Evolutionary conservation across 1,140 invertebrate species (phyloP).

Genomic region (Cydia amplana): DNA sequence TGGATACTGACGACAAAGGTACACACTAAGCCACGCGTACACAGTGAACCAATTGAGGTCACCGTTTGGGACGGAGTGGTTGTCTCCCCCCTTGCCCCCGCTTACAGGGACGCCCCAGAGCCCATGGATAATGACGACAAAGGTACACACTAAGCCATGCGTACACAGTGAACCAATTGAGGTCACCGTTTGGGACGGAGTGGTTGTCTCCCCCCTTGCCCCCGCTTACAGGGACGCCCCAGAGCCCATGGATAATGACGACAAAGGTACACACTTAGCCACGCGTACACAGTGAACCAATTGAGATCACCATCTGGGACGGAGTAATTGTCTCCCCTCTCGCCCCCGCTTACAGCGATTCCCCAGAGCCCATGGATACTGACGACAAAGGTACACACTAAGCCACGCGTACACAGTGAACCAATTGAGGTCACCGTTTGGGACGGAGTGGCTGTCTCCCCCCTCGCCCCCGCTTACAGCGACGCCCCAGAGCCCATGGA

Average conservation of each 20-base stretch:
- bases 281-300: slow-evolving; percentile 68
- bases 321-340: slow-evolving; percentile 95
- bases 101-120: slow-evolving; percentile 85
- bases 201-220: slow-evolving; percentile 94
- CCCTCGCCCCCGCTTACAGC: slow-evolving; percentile 95
- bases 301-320: slow-evolving; percentile 94
- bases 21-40: background rate
- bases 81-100: slow-evolving; percentile 93
- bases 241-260: slow-evolving; percentile 71
- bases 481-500: slow-evolving; percentile 69
- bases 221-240: slow-evolving; percentile 89
- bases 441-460: slow-evolving; percentile 96
- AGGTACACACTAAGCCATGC: slow-evolving; percentile 41
- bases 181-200: slow-evolving; percentile 95
- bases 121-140: slow-evolving; percentile 73
- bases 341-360: slow-evolving; percentile 91
- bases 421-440: slow-evolving; percentile 92
- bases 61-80: slow-evolving; percentile 97
- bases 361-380: slow-evolving; percentile 69
- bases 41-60: slow-evolving; percentile 88
- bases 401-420: slow-evolving; percentile 80
- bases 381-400: slow-evolving; percentile 61
- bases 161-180: slow-evolving; percentile 85
- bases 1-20: slow-evolving; percentile 74
- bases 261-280: slow-evolving; percentile 52